Percentiles rank a stretch among this genome's conserved stretches.
phyloP scores from a whole-genome alignment of 2,888 invertebrate species.

The Acholoe squamosa region DNA sequence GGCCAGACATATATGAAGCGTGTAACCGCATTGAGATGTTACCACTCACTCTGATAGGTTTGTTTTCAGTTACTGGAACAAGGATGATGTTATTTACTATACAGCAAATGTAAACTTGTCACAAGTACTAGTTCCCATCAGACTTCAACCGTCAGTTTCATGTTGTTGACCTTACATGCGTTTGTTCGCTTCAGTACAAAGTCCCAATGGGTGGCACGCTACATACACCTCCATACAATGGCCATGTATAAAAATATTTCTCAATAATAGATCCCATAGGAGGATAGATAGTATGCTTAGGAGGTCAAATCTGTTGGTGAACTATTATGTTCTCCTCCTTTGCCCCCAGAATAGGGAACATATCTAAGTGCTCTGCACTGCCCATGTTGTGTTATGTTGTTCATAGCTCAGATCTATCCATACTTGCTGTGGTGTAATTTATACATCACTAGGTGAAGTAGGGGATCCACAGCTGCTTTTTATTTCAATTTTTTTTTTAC shows the following conservation, averaged over 20 bases:
- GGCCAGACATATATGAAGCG: not conserved
- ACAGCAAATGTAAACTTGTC: no score
- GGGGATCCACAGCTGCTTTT: no score
- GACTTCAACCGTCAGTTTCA: no score
- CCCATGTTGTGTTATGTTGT: not conserved
- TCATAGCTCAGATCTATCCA: no score
- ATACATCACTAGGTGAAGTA: no score
- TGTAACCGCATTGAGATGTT: not conserved
- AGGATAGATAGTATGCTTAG: not conserved
- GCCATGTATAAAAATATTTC: not conserved
- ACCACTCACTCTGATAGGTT: not conserved
- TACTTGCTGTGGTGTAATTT: no score
- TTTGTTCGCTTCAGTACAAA: no score
- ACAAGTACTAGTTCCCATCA: no score
- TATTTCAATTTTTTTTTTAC: no score
- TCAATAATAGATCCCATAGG: not conserved
- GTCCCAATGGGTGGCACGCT: not conserved
- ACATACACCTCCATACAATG: not conserved
- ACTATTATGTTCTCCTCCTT: not conserved
- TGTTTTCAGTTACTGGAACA: no score
- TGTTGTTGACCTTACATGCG: no score
- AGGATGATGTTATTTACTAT: no score
- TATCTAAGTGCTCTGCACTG: not conserved
- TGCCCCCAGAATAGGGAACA: conserved; percentile 2
- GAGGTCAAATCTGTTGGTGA: not conserved